These are phyloP conservation scores for Bombus affinis DNA, from an alignment of 1,140 invertebrate species.

Conservation along the genomic window DNA sequence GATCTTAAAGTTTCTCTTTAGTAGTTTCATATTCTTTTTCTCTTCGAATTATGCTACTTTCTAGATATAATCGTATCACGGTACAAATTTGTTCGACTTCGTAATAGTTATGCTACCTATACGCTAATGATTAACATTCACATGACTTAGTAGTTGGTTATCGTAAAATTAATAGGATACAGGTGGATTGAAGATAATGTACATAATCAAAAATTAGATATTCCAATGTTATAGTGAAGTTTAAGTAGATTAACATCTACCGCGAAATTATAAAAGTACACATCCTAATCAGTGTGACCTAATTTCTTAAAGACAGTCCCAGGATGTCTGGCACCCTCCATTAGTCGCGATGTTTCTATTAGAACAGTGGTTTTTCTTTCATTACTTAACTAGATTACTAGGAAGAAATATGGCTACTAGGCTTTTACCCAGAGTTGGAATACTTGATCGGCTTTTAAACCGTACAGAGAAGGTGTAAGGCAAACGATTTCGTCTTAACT, in stretches of 20 bases:
- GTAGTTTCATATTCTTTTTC: no score
- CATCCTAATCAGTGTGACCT: constrained; percentile 27
- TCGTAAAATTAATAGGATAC: neutral
- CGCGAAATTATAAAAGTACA: neutral
- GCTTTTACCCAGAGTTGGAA: neutral
- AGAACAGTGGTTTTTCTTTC: constrained; percentile 19
- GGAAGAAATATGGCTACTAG: neutral
- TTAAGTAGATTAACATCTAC: neutral
- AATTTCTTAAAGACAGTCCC: constrained; percentile 11
- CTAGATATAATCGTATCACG: no score
- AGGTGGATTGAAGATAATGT: no score
- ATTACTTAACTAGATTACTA: constrained; percentile 33
- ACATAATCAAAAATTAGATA: neutral
- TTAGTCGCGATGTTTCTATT: constrained; percentile 25
- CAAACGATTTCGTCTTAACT: neutral
- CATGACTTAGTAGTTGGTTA: no score
- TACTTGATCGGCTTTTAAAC: neutral
- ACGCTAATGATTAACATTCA: no score
- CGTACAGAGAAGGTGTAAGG: no score
- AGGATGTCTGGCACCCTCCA: neutral
- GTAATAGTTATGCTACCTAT: no score
- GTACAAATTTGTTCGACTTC: no score
- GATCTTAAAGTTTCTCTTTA: no score
- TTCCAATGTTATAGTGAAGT: neutral
- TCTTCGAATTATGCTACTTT: no score